phyloP scores from a whole-genome alignment of 2,888 invertebrate genomes.

The Apantesis nais region DNA sequence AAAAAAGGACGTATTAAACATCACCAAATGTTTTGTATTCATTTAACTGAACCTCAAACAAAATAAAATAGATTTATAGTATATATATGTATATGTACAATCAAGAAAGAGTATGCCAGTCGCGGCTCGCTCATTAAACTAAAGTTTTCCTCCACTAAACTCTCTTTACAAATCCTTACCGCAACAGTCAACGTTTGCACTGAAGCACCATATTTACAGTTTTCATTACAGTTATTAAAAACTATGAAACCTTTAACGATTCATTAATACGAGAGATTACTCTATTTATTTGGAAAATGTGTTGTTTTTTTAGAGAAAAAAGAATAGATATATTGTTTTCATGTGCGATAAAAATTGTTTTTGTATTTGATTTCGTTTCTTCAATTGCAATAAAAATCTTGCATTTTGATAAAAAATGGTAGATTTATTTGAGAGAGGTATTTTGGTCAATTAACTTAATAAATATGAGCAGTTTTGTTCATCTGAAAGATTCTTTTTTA shows the following conservation, averaged over 20 bases:
- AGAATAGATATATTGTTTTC: background rate
- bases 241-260: slow-evolving; percentile 63
- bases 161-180: slow-evolving; percentile 51
- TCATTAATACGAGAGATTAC: slow-evolving; percentile 56
- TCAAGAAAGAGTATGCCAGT: background rate
- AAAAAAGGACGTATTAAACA: slow-evolving; percentile 44
- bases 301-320: slow-evolving; percentile 6
- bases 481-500: too few species aligned
- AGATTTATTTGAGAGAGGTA: background rate
- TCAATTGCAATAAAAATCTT: background rate
- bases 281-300: slow-evolving; percentile 16
- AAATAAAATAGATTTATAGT: too few species aligned
- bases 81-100: too few species aligned
- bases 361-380: background rate
- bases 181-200: slow-evolving; percentile 54
- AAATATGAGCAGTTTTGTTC: too few species aligned
- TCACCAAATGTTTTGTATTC: too few species aligned
- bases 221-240: slow-evolving; percentile 84
- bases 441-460: background rate
- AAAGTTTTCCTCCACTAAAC: slow-evolving; percentile 19
- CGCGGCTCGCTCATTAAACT: background rate
- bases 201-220: slow-evolving; percentile 77
- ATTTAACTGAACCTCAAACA: too few species aligned
- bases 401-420: background rate
- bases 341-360: background rate